Evolutionary conservation across 2,888 invertebrate genomes (phyloP).

Genomic region (Nomada flava): DNA sequence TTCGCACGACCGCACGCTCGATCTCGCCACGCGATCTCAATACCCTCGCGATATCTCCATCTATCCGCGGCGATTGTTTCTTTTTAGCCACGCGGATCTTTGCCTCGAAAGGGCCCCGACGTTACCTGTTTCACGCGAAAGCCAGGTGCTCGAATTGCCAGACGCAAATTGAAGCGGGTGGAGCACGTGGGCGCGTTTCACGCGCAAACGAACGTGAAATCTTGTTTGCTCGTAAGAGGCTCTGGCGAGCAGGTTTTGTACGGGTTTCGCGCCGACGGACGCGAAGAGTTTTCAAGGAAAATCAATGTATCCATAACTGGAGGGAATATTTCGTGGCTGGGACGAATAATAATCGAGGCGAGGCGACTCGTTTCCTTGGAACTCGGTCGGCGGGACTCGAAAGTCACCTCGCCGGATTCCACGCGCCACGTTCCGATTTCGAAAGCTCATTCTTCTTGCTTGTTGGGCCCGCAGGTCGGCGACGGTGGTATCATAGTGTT

Average conservation of each 20-base stretch:
- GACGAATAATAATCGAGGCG: not conserved
- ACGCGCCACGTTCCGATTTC: constrained; percentile 38
- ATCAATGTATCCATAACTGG: not conserved
- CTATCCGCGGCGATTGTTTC: too few species aligned
- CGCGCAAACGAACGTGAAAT: not conserved
- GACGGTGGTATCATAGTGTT: constrained; percentile 88
- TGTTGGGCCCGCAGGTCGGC: constrained; percentile 85
- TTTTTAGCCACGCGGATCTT: too few species aligned
- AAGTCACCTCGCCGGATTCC: constrained; percentile 56
- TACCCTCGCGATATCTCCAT: not conserved
- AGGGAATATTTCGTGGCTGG: constrained; percentile 3
- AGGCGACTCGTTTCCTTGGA: constrained; percentile 17
- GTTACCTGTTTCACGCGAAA: not conserved
- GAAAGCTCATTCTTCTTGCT: constrained; percentile 5
- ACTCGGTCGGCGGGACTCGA: constrained; percentile 52
- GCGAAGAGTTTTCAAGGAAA: not conserved
- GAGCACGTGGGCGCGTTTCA: constrained; percentile 22
- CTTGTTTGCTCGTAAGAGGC: not conserved
- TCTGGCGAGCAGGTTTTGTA: not conserved
- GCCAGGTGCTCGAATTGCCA: not conserved
- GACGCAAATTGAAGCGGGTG: not conserved
- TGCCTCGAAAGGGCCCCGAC: not conserved
- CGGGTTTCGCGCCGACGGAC: constrained; percentile 1
- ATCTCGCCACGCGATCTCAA: not conserved
- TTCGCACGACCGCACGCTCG: not conserved